phyloP scores from a whole-genome alignment of 2,797 vertebrate genomes.

The Arnoldichthys spilopterus region DNA sequence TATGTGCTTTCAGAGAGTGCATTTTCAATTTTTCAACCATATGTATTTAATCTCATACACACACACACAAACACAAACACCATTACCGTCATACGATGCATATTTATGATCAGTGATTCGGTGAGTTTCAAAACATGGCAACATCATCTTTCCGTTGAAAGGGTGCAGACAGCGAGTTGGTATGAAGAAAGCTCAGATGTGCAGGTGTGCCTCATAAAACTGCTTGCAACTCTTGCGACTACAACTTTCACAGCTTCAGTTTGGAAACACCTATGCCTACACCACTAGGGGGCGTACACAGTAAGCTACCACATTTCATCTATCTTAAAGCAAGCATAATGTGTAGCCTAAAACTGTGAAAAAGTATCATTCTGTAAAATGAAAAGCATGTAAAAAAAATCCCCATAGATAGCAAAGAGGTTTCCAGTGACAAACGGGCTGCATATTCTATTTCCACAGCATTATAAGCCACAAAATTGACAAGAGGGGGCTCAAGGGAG shows the following conservation, averaged over 20 bases:
- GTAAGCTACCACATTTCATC: not conserved
- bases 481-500: slow-evolving; percentile 1
- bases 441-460: slow-evolving; percentile 34
- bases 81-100: no score
- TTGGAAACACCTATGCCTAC: no score
- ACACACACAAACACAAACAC: no score
- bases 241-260: not conserved
- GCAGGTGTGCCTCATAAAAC: not conserved
- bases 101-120: no score
- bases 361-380: not conserved
- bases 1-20: no score
- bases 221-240: no score
- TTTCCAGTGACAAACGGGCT: slow-evolving; percentile 14
- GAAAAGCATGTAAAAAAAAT: not conserved
- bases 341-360: not conserved
- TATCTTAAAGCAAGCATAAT: not conserved
- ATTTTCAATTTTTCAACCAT: no score
- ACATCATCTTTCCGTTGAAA: no score
- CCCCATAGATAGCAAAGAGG: not conserved
- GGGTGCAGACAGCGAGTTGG: no score
- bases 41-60: no score
- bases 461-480: slow-evolving; percentile 27
- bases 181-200: not conserved
- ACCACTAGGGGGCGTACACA: slow-evolving; percentile 12
- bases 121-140: no score